Conservation (phyloP, 2,888 invertebrate genomes). For the Hedya salicella region DNA sequence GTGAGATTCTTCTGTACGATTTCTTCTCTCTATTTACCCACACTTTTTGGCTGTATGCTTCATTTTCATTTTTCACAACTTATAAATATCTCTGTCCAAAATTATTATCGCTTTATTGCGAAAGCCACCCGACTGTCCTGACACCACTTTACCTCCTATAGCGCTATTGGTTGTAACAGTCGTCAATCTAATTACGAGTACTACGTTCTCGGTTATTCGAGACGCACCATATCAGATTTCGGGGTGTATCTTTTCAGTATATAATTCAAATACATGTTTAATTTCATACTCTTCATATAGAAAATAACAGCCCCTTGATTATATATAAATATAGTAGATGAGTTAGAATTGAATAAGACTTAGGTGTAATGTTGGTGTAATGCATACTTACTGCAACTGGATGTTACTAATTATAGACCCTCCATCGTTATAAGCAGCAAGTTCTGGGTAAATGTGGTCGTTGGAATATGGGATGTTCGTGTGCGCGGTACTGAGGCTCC, state of each 20-base stretch:
- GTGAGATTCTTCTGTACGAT: background rate
- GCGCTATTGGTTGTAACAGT: background rate
- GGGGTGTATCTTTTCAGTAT: background rate
- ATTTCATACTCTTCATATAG: slow-evolving; percentile 19
- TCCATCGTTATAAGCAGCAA: slow-evolving; percentile 12
- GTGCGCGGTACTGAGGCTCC: slow-evolving; percentile 16
- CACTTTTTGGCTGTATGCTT: too few relatives aligned
- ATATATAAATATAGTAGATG: slow-evolving; percentile 30
- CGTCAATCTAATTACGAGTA: background rate
- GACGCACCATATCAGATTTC: background rate
- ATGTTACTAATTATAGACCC: slow-evolving; percentile 32
- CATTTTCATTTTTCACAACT: background rate
- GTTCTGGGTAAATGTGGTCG: slow-evolving; percentile 15
- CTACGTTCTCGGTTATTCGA: slow-evolving; percentile 4
- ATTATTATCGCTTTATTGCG: too few relatives aligned
- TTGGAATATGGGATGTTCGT: slow-evolving; percentile 19
- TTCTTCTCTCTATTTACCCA: background rate
- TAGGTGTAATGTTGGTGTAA: slow-evolving; percentile 34
- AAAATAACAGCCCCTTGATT: slow-evolving; percentile 25
- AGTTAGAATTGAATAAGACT: slow-evolving; percentile 40
- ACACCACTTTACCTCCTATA: background rate
- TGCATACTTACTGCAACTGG: slow-evolving; percentile 41
- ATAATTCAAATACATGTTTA: background rate
- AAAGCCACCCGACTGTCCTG: background rate
- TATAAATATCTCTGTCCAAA: background rate